Evolutionary conservation across 1,140 invertebrate species (phyloP).

Genomic region (Zaprionus vittiger): DNA sequence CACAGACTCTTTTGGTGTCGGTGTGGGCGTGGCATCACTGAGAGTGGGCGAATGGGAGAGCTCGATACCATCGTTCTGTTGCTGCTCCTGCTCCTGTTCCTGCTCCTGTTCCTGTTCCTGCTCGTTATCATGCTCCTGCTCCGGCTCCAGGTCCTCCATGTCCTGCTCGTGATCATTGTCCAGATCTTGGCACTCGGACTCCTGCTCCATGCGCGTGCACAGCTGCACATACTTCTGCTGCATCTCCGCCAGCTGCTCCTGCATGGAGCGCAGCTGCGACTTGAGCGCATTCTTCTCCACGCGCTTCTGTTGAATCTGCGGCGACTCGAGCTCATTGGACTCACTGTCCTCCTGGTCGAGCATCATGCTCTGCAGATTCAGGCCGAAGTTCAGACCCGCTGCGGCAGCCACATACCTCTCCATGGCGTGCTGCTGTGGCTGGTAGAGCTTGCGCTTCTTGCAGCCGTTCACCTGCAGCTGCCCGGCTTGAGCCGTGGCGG

Average conservation of each 20-base stretch:
- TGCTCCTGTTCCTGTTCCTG: slow-evolving; percentile 87
- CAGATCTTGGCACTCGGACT: slow-evolving; percentile 89
- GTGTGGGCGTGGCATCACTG: slow-evolving; percentile 85
- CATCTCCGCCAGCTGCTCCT: slow-evolving; percentile 95
- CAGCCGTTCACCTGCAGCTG: slow-evolving; percentile 93
- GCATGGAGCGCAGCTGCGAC: slow-evolving; percentile 93
- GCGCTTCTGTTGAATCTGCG: slow-evolving; percentile 90
- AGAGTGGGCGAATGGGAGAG: slow-evolving; percentile 84
- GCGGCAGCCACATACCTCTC: slow-evolving; percentile 88
- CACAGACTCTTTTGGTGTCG: slow-evolving; percentile 86
- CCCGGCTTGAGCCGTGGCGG: slow-evolving; percentile 86
- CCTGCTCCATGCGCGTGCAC: slow-evolving; percentile 93
- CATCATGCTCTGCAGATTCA: slow-evolving; percentile 84
- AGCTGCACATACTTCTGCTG: slow-evolving; percentile 95
- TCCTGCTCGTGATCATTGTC: slow-evolving; percentile 88
- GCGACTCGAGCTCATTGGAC: slow-evolving; percentile 90
- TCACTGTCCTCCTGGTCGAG: slow-evolving; percentile 89
- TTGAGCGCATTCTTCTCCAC: slow-evolving; percentile 94
- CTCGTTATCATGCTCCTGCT: slow-evolving; percentile 89
- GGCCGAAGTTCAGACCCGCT: slow-evolving; percentile 84
- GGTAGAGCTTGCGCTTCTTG: slow-evolving; percentile 98
- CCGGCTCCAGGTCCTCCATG: slow-evolving; percentile 88
- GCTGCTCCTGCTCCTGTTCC: slow-evolving; percentile 85
- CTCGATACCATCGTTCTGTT: slow-evolving; percentile 86
- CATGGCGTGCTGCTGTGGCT: slow-evolving; percentile 95